A percentile compares a stretch with the other conserved stretches of the same genome.
These are phyloP conservation scores for Heterodera filipjevi DNA, from an alignment of 2,888 invertebrate genomes.

Conservation along the genomic window DNA sequence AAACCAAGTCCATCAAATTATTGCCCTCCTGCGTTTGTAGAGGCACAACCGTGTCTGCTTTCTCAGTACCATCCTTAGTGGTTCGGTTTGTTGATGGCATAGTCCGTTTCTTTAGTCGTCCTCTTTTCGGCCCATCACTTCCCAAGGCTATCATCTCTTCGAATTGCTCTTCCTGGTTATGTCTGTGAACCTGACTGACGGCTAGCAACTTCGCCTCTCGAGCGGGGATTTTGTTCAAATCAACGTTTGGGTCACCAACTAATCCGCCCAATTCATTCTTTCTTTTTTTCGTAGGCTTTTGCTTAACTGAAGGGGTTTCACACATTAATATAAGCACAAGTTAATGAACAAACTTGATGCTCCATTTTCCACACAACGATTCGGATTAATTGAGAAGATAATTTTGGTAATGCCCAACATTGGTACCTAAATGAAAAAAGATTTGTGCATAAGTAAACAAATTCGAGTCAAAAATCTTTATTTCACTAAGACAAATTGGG, in stretches of 20 bases:
- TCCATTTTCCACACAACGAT: background rate
- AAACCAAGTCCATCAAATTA: background rate
- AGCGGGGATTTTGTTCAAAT: background rate
- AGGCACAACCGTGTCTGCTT: background rate
- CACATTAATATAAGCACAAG: background rate
- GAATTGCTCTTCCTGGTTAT: background rate
- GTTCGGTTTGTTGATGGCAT: background rate
- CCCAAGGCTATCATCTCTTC: background rate
- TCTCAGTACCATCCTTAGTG: background rate
- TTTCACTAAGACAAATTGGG: too few relatives aligned
- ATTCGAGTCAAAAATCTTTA: too few relatives aligned
- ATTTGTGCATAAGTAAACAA: too few relatives aligned
- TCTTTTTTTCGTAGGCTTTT: conserved; percentile 19
- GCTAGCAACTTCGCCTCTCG: conserved; percentile 8
- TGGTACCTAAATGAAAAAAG: conserved; percentile 8
- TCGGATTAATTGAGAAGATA: conserved; percentile 15
- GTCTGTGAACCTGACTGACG: conserved; percentile 9
- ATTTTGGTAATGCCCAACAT: conserved; percentile 19
- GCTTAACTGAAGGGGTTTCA: conserved; percentile 25
- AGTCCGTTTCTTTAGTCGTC: background rate
- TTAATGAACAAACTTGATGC: background rate
- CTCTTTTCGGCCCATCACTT: background rate
- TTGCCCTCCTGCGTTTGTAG: background rate
- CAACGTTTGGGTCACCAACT: background rate
- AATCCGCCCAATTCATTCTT: conserved; percentile 26